A percentile compares a stretch with the other conserved stretches of the same genome.
Conservation (phyloP, 2,888 invertebrate genomes). For the Pediacus dermestoides region DNA sequence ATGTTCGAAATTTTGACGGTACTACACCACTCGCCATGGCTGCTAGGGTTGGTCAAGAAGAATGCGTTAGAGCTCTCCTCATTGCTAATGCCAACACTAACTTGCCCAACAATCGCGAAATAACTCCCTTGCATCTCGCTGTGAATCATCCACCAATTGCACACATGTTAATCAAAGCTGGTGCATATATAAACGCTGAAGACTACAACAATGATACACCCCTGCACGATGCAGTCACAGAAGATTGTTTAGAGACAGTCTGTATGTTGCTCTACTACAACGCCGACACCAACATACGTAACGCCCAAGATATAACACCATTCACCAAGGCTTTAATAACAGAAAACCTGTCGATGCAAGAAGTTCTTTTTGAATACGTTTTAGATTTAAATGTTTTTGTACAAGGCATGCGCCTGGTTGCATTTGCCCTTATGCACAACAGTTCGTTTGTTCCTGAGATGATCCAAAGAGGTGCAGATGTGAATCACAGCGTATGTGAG, state of each 20-base stretch:
- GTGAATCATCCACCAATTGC: constrained; percentile 25
- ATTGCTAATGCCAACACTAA: constrained; percentile 32
- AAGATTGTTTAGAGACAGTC: constrained; percentile 27
- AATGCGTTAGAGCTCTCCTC: constrained; percentile 27
- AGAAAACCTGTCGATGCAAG: constrained; percentile 23
- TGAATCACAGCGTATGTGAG: constrained; percentile 22
- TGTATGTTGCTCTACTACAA: constrained; percentile 36
- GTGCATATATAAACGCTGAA: constrained; percentile 32
- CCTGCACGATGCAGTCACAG: constrained; percentile 30
- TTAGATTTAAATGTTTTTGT: constrained; percentile 28
- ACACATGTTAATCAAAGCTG: constrained; percentile 29
- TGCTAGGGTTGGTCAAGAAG: constrained; percentile 18
- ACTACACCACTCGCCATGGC: constrained; percentile 34
- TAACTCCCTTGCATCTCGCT: constrained; percentile 34
- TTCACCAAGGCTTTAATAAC: constrained; percentile 31
- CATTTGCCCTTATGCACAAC: constrained; percentile 26
- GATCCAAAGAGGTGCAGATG: constrained; percentile 30
- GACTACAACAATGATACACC: constrained; percentile 32
- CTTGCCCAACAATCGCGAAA: constrained; percentile 24
- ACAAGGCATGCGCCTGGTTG: constrained; percentile 27
- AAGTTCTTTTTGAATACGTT: constrained; percentile 30
- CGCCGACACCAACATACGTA: constrained; percentile 31
- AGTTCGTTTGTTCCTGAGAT: constrained; percentile 28
- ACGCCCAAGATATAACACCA: constrained; percentile 28
- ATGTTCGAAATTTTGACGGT: constrained; percentile 31